Percentiles rank a stretch among this genome's conserved stretches.
These are phyloP conservation scores for Heliocidaris tuberculata DNA, from an alignment of 35 echinoderm and acorn worm species.

Conservation along the genomic window DNA sequence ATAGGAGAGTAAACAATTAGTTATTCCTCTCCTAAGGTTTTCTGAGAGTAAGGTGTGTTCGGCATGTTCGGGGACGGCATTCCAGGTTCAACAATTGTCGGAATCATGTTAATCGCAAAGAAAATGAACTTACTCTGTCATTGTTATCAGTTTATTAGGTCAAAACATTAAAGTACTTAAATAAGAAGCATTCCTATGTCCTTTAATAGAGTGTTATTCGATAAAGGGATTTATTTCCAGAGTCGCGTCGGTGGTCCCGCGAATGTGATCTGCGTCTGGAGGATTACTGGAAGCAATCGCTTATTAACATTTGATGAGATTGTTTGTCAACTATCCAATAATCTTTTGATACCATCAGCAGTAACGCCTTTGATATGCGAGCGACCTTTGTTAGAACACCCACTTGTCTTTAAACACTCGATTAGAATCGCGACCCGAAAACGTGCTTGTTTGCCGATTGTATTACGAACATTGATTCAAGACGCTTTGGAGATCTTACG, in stretches of 20 bases:
- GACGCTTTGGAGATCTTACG: not conserved
- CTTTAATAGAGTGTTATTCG: not conserved
- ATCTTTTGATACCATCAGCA: not conserved
- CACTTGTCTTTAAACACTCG: not conserved
- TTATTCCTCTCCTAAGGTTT: no score
- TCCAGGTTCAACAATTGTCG: no score
- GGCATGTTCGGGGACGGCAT: no score
- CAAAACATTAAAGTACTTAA: not conserved
- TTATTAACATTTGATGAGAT: not conserved
- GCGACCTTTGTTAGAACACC: not conserved
- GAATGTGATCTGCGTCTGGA: not conserved
- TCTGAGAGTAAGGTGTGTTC: no score
- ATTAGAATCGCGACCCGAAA: not conserved
- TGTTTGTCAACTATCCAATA: not conserved
- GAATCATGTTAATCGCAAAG: no score
- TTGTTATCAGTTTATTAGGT: not conserved
- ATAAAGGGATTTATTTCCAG: not conserved
- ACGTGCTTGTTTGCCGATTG: not conserved
- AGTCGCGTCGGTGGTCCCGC: not conserved
- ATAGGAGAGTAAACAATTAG: no score
- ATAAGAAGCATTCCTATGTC: no score
- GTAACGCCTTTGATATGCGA: not conserved
- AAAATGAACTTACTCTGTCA: no score
- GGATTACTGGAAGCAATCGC: not conserved
- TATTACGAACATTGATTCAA: not conserved